phyloP scores from a whole-genome alignment of 2,113 vertebrate species.

The Parotia lawesii region DNA sequence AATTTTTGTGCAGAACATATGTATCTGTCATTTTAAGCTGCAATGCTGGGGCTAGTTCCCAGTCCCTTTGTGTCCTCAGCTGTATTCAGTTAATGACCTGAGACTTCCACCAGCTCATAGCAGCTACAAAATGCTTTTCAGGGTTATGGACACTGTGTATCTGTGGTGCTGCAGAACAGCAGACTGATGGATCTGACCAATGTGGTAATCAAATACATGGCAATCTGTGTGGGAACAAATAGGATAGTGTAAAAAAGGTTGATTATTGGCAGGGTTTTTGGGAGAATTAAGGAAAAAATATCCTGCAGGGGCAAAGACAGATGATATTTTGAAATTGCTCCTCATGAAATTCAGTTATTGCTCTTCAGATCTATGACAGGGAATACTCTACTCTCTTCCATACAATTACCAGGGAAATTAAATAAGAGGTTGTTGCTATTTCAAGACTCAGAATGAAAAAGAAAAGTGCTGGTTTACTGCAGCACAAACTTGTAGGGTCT shows the following conservation, averaged over 20 bases:
- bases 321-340: neutral
- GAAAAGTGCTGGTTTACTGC: neutral
- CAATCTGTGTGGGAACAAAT: neutral
- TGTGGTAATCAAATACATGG: fast-evolving
- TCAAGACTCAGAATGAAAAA: neutral
- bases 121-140: neutral
- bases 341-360: neutral
- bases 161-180: neutral
- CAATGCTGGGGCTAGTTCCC: neutral
- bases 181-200: neutral
- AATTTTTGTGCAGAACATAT: neutral
- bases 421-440: neutral
- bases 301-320: neutral
- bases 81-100: neutral
- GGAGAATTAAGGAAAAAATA: neutral
- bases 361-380: neutral
- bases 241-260: neutral
- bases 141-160: neutral
- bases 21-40: neutral
- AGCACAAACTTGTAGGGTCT: neutral
- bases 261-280: neutral
- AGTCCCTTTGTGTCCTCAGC: neutral
- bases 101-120: neutral
- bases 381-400: neutral
- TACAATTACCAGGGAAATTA: slow-evolving; percentile 15